phyloP scores from a whole-genome alignment of 2,888 invertebrate species.

The Nebria brevicollis region DNA sequence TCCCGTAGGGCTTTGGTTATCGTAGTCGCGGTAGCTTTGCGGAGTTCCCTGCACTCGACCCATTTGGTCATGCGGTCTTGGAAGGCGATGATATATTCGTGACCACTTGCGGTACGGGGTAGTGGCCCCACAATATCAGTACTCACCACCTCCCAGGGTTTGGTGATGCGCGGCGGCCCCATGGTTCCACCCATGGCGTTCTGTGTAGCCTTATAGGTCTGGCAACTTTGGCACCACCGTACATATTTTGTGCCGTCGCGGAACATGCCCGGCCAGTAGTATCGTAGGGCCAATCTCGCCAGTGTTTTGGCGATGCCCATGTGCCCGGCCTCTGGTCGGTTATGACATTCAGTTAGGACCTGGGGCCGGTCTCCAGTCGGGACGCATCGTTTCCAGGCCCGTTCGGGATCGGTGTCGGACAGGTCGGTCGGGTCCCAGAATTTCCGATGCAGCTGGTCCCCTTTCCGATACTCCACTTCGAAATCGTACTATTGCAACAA shows the following conservation, averaged over 20 bases:
- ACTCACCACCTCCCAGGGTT: slow-evolving; percentile 42
- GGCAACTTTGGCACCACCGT: slow-evolving; percentile 34
- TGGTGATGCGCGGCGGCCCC: neutral
- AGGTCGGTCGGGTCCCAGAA: too few species aligned
- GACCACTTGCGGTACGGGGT: slow-evolving; percentile 42
- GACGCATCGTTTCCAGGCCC: too few species aligned
- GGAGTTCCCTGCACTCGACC: too few species aligned
- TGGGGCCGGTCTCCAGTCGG: neutral
- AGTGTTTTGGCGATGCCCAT: slow-evolving; percentile 47
- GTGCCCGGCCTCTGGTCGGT: slow-evolving; percentile 36
- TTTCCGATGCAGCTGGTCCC: too few species aligned
- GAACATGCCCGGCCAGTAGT: slow-evolving; percentile 49
- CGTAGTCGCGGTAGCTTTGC: neutral
- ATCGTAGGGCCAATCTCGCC: slow-evolving; percentile 34
- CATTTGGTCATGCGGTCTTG: too few species aligned
- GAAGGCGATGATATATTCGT: too few species aligned
- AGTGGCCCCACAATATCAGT: slow-evolving; percentile 49
- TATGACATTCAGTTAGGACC: slow-evolving; percentile 38
- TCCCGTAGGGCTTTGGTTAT: too few species aligned
- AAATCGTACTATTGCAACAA: too few species aligned
- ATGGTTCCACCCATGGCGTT: neutral
- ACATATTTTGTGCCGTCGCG: slow-evolving; percentile 21
- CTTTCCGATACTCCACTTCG: too few species aligned
- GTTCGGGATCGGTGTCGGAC: too few species aligned
- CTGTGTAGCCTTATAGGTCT: neutral